Evolutionary conservation across 53 echinoderm and acorn worm genomes (phyloP), one percentile per base, ranked within the genome.

Genomic region (Echinometra lucunter): DNA sequence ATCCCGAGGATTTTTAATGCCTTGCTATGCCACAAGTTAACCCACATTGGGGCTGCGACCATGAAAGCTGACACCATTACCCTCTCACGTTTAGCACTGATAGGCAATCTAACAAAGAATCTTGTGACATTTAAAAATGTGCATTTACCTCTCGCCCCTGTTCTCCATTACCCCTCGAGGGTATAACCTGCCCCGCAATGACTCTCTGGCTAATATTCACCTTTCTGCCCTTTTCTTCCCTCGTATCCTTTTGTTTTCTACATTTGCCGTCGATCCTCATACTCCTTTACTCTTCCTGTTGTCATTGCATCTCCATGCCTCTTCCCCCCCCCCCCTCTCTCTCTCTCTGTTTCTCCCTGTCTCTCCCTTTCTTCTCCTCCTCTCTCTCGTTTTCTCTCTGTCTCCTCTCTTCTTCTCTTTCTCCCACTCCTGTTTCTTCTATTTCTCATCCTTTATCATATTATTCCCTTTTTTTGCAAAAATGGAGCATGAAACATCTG

Each of bases 71-170:
- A 91, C 44, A 91, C 91, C 91, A 2, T 69, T 32, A 21, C 44
- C 45, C 91, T 67, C 66, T 91, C 69, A 91, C 91, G 44, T 45
- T 28, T 44, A 69, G 91, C 91, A 66, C 27, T 66, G 40, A 91
- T 91, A 91, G 91, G 91, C 91, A 67, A 91, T 91, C 89, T 91
- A 69, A 63, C 69, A 4, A 66, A 69, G 91, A 66, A 67, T 91
- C 91, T 91, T 58, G 91, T 91, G 69, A 91, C 91, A 91, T 91
- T 91, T 67, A 91, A 90, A 89, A 91, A 91, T 91, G 91, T 91
- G 91, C 91, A 91, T 91, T 91, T 91, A 91, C 91, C 91, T 69
- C 91, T 91, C 63, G 91, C 66, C 91, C 91, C 69, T 91, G 40
- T 91, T 66, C 91, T 91, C 45, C 6, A 37, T 66, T 91, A 12